Evolutionary conservation across 2,113 vertebrate genomes (phyloP).

Genomic region (Scopus umbretta): DNA sequence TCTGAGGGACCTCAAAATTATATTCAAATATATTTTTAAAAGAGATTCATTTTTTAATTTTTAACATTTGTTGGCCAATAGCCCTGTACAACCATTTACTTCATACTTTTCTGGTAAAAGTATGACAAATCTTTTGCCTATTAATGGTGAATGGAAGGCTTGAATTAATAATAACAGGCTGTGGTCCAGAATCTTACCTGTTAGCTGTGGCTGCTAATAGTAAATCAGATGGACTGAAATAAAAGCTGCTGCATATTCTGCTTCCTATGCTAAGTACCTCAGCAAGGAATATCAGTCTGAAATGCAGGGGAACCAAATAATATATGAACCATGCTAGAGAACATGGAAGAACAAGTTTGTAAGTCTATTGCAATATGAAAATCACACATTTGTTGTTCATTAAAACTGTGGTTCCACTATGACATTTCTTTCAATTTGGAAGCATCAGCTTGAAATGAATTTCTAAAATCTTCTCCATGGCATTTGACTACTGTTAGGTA

Average conservation of each 20-base stretch:
- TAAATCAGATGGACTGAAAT: background rate
- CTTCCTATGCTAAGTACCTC: background rate
- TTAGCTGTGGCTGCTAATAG: background rate
- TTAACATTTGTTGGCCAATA: background rate
- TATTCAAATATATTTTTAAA: background rate
- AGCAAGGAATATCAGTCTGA: slow-evolving; percentile 7
- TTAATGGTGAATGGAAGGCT: background rate
- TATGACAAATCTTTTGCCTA: background rate
- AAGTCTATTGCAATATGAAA: background rate
- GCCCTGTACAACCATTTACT: background rate
- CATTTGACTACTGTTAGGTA: background rate
- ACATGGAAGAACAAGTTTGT: background rate
- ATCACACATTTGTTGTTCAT: no score
- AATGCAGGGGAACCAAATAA: background rate
- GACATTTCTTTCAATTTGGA: background rate
- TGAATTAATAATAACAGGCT: background rate
- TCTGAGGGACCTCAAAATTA: background rate
- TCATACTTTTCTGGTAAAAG: background rate
- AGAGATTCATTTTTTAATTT: background rate
- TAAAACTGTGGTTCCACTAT: background rate
- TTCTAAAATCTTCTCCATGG: background rate
- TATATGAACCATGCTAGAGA: background rate
- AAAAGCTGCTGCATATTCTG: background rate
- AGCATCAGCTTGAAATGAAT: background rate
- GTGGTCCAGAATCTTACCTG: background rate